Evolutionary conservation across 2,113 vertebrate species (phyloP).

Genomic region (Mirza zaza): DNA sequence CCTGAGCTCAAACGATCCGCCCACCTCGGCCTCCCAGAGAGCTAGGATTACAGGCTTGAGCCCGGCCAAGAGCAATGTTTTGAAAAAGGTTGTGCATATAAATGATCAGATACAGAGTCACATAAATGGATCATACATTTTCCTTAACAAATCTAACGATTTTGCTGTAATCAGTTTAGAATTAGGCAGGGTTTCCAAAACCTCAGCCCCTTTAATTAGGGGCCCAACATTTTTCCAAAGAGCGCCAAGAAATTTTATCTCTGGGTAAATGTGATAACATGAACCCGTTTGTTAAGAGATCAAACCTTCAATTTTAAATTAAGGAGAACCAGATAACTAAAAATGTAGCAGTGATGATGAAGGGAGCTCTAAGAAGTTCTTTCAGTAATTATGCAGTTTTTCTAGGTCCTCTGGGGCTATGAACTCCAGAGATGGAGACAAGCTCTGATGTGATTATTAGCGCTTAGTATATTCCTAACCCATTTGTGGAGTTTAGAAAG

Average conservation of each 20-base stretch:
- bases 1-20: too few species aligned
- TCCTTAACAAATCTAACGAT: conserved; percentile 11
- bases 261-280: background rate
- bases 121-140: background rate
- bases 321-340: background rate
- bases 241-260: conserved; percentile 8
- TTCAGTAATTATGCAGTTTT: background rate
- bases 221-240: background rate
- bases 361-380: background rate
- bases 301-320: background rate
- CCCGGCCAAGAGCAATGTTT: background rate
- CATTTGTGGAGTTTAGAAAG: background rate
- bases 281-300: background rate
- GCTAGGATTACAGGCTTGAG: too few species aligned
- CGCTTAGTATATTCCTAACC: background rate
- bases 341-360: background rate
- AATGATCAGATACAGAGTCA: conserved; percentile 10
- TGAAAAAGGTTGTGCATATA: background rate
- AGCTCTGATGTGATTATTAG: background rate
- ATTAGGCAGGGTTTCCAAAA: background rate
- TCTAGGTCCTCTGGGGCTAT: background rate
- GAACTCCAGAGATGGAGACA: background rate
- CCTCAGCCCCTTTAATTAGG: background rate
- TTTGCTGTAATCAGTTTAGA: background rate
- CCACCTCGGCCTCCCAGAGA: too few species aligned